These are phyloP conservation scores for Lasioglossum oenotherae DNA, from an alignment of 2,888 invertebrate genomes.

Conservation along the genomic window DNA sequence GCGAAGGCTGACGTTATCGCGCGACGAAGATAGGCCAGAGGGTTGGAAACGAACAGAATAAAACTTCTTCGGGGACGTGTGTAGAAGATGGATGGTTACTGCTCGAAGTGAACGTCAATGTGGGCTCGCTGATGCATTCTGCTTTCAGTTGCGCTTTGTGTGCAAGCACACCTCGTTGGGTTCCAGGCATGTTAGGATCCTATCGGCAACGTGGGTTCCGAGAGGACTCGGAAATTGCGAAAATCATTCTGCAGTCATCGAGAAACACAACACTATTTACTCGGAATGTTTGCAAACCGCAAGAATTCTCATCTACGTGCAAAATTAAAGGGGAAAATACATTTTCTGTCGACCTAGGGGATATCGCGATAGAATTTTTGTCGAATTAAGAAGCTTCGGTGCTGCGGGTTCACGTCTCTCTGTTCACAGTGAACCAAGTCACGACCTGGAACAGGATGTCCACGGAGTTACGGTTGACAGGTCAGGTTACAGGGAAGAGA, in stretches of 20 bases:
- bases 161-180: conserved; percentile 52
- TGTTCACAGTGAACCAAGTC: conserved; percentile 22
- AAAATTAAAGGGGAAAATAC: background rate
- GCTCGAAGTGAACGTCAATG: conserved; percentile 43
- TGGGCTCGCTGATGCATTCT: conserved; percentile 43
- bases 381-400: conserved; percentile 24
- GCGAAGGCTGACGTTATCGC: conserved; percentile 68
- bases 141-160: conserved; percentile 40
- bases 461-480: conserved; percentile 55
- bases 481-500: conserved; percentile 43
- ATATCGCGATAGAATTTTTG: conserved; percentile 23
- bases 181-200: conserved; percentile 65
- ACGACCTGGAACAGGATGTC: conserved; percentile 33
- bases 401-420: background rate
- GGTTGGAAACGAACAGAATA: conserved; percentile 70
- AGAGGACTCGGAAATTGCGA: conserved; percentile 43
- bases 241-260: conserved; percentile 18
- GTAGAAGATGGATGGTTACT: conserved; percentile 77
- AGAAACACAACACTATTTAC: background rate
- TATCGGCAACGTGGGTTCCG: conserved; percentile 61
- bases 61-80: conserved; percentile 72
- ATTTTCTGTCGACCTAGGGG: background rate
- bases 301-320: background rate
- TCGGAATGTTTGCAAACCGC: background rate
- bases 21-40: conserved; percentile 63